Evolutionary conservation across 2,113 vertebrate species (phyloP).

Genomic region (Lathamus discolor): DNA sequence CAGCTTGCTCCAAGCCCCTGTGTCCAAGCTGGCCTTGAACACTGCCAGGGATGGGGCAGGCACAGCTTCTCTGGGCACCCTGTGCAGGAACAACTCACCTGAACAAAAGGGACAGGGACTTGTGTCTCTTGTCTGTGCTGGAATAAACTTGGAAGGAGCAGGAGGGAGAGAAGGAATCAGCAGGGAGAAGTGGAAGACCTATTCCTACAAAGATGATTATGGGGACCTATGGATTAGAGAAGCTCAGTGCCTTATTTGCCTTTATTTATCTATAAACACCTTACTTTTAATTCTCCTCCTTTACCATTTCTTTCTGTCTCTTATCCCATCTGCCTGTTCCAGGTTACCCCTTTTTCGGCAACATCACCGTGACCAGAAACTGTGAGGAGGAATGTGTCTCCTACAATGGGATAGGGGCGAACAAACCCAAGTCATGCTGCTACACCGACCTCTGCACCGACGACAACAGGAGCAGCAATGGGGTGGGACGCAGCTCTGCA

Average conservation of each 20-base stretch:
- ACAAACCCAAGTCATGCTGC: conserved; percentile 18
- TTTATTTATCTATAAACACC: not conserved
- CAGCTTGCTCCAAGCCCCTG: fast-evolving
- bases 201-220: not conserved
- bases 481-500: not conserved
- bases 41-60: not conserved
- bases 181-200: not conserved
- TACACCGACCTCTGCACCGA: not conserved
- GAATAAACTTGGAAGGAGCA: not conserved
- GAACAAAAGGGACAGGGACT: not conserved
- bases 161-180: not conserved
- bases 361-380: conserved; percentile 20
- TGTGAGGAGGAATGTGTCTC: not conserved
- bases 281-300: not conserved
- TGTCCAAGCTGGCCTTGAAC: fast-evolving
- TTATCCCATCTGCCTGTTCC: not conserved
- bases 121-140: not conserved
- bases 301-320: not conserved
- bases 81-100: fast-evolving
- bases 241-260: not conserved
- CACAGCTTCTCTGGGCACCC: fast-evolving
- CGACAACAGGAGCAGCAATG: fast-evolving
- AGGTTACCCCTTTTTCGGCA: conserved; percentile 58
- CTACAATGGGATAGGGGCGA: fast-evolving
- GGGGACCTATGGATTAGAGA: not conserved